Base-by-base conservation (phyloP, 2,113 vertebrate species). In the Trochalopteron elliotii region DNA sequence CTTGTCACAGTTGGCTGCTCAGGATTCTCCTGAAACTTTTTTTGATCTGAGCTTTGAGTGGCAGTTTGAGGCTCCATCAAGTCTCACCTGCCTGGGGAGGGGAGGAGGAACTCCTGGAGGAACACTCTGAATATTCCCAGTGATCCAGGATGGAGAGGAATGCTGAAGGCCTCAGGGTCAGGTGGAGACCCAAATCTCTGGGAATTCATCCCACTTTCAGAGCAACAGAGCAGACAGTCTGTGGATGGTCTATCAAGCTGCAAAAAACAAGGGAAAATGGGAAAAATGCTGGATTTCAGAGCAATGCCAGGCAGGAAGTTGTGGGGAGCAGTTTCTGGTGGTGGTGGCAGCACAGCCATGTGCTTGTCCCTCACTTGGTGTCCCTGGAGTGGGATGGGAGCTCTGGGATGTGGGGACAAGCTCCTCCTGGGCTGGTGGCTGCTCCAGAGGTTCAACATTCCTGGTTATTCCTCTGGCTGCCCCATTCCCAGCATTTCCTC, bases 11-110 rank as follows among this genome's bases (percentile, higher is more conserved):
- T 2, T 35, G n/a, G n/a, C 53, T 78, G 81, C 45, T 72, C 0
- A 2, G 67, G 67, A 14, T 49, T 30, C 53, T 60, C 82, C 31
- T 1, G 2, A 7, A 68, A 55, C 9, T 39, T 39, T 77, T 86
- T 80, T 80, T 86, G 82, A 80, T 91, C 40, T 37, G 82, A 80
- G 82, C 82, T 74, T 13, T 80, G 89, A 91, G 75, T 61, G 89
- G 30, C 61, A 37, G 35, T 91, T 86, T 86, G 89, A 37, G 89
- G 89, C 68, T 86, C 60, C 5, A 2, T 15, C 63, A 35, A 10
- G 39, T 7, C 33, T 52, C 77, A 20, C 28, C 68, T 59, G 68
- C 7, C 1, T 12, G 63, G 53, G 63, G 61, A 10, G 37, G 10
- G 37, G 37, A 39, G 37, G 37, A 76, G 64, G 44, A 3, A 19